A percentile compares a stretch with the other conserved stretches of the same genome.
These are phyloP conservation scores for Marronus borbonicus DNA, from an alignment of 2,888 invertebrate genomes.

Conservation along the genomic window DNA sequence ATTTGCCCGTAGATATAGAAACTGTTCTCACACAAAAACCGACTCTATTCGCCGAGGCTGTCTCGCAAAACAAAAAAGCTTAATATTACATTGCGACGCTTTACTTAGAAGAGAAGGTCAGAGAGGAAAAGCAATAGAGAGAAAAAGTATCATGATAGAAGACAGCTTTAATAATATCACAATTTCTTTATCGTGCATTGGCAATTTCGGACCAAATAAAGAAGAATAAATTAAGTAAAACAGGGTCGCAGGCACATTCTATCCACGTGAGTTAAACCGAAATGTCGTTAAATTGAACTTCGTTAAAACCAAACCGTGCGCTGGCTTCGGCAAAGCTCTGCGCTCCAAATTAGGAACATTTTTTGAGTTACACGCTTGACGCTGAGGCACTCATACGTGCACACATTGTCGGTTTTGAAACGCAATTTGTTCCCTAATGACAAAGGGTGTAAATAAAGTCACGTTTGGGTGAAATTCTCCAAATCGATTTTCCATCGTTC, in stretches of 20 bases:
- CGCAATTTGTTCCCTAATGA: conserved; percentile 41
- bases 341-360: conserved; percentile 36
- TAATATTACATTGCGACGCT: conserved; percentile 21
- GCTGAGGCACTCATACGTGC: background rate
- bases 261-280: conserved; percentile 40
- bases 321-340: background rate
- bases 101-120: background rate
- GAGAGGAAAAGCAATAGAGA: background rate
- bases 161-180: conserved; percentile 46
- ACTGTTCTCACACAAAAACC: conserved; percentile 1
- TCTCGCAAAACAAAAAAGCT: conserved; percentile 22
- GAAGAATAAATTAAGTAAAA: conserved; percentile 49
- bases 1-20: conserved; percentile 17
- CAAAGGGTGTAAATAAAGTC: conserved; percentile 41
- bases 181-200: conserved; percentile 22
- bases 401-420: conserved; percentile 37
- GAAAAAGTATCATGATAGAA: conserved; percentile 11
- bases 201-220: conserved; percentile 48
- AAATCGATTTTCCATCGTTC: conserved; percentile 30
- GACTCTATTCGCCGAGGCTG: background rate
- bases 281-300: conserved; percentile 38
- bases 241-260: conserved; percentile 22
- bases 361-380: conserved; percentile 35
- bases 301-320: conserved; percentile 39
- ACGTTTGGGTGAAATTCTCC: conserved; percentile 20